Base-by-base conservation (phyloP, 2,797 vertebrate genomes). In the Rhadinocentrus ornatus region DNA sequence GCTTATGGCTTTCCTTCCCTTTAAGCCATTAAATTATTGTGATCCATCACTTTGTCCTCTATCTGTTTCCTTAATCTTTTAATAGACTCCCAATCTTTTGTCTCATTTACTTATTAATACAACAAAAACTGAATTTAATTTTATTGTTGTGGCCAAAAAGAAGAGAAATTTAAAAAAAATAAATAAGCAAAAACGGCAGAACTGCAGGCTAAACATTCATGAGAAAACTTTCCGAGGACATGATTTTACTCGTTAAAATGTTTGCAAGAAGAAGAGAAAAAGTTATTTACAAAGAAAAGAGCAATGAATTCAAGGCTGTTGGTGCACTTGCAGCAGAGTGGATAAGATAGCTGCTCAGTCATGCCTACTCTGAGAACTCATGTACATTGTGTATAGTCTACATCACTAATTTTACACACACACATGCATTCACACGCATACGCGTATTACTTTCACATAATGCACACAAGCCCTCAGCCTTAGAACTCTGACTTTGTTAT, bases 351-450 rank as follows among this genome's bases (percentile, higher is more conserved):
- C 62, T 82, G 80, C 80, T 83, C 80, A 70, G 66, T 84, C 84
- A 72, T 81, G 84, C 81, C 66, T 81, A 16, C 77, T 71, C 62
- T 29, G 16, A 73, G 53, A 76, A 34, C 44, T 65, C 41, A 46
- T 75, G 72, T 78, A 78, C 66, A 75, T 69, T 73, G 75, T 54
- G 63, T 61, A 53, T 78, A 69, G 83, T 86, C 77, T 78, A 74
- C 66, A 81, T 73, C 70, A 61, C 68, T 84, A 74, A 77, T 82
- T 82, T 66, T 29, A 75, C 69, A 82, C 60, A 66, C 60, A 53
- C 55, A 58, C 58, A 70, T 32, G 58, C 58, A 69, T 16, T 56
- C 57, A 57, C 26, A 24, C 20, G 2, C 11, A 70, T 34, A 44
- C 37, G 55, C 50, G 46, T 29, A 9, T 76, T 81, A 75, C 61